Evolutionary conservation across 2,888 invertebrate genomes (phyloP).

Genomic region (Pinctada fucata): DNA sequence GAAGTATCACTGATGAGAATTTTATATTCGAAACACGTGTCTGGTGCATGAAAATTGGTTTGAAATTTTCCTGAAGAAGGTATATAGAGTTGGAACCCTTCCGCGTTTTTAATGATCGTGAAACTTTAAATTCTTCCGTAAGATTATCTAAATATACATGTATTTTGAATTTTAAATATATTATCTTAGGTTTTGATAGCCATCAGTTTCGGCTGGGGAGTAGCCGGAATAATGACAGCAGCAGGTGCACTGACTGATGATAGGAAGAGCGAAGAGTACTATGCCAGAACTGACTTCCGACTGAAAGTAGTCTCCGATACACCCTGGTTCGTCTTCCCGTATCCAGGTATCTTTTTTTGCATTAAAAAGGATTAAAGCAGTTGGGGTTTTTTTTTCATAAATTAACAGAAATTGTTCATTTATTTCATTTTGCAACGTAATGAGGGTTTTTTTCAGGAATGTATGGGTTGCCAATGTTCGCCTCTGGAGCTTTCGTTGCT

Average conservation of each 20-base stretch:
- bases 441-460: constrained; percentile 47
- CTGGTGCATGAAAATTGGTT: too few relatives aligned
- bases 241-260: constrained; percentile 73
- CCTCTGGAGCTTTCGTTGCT: constrained; percentile 45
- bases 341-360: constrained; percentile 79
- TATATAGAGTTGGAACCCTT: too few relatives aligned
- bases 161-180: neutral
- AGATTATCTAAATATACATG: too few relatives aligned
- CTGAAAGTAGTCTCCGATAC: constrained; percentile 47
- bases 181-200: constrained; percentile 53
- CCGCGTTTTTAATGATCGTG: too few relatives aligned
- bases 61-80: too few relatives aligned
- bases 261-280: constrained; percentile 62
- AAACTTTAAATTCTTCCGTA: too few relatives aligned
- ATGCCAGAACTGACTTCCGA: constrained; percentile 64
- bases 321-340: constrained; percentile 75
- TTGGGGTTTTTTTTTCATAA: too few relatives aligned
- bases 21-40: too few relatives aligned
- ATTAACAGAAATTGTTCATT: too few relatives aligned
- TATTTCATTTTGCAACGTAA: too few relatives aligned
- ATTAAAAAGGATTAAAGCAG: too few relatives aligned
- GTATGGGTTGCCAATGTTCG: constrained; percentile 39
- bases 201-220: constrained; percentile 56
- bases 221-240: constrained; percentile 55
- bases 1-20: too few relatives aligned